Evolutionary conservation across 2,797 vertebrate species (phyloP).

Genomic region (Sarcoramphus papa): DNA sequence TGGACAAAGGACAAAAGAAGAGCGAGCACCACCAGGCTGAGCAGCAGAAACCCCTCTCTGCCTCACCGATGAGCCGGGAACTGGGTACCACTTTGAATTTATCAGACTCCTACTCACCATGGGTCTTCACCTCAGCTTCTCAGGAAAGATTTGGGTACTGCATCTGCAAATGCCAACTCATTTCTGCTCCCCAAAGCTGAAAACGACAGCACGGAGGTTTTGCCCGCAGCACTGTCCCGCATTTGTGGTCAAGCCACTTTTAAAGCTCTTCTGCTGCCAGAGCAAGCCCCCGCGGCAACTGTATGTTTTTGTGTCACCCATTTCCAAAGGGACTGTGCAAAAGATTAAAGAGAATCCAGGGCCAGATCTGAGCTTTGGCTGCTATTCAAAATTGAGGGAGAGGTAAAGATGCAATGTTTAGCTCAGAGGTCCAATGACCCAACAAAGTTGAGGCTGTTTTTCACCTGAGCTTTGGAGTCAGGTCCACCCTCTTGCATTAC

Average conservation of each 20-base stretch:
- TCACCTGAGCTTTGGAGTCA: not conserved
- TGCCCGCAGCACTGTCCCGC: not conserved
- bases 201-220: not conserved
- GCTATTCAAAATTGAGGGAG: not conserved
- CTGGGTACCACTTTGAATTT: too few species aligned
- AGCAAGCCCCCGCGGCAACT: fast-evolving
- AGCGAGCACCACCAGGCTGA: not conserved
- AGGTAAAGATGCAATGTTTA: too few species aligned
- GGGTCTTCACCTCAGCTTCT: not conserved
- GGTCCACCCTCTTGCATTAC: not conserved
- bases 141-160: not conserved
- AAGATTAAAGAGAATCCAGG: not conserved
- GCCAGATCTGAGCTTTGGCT: not conserved
- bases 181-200: not conserved
- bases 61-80: fast-evolving
- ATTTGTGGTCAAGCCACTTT: not conserved
- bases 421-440: not conserved
- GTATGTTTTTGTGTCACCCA: too few species aligned
- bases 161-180: not conserved
- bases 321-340: not conserved
- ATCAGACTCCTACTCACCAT: not conserved
- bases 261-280: not conserved
- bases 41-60: not conserved
- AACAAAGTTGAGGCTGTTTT: not conserved
- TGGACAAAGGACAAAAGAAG: not conserved